Evolutionary conservation across 2,797 vertebrate species (phyloP).

Genomic region (Tragopan temminckii): DNA sequence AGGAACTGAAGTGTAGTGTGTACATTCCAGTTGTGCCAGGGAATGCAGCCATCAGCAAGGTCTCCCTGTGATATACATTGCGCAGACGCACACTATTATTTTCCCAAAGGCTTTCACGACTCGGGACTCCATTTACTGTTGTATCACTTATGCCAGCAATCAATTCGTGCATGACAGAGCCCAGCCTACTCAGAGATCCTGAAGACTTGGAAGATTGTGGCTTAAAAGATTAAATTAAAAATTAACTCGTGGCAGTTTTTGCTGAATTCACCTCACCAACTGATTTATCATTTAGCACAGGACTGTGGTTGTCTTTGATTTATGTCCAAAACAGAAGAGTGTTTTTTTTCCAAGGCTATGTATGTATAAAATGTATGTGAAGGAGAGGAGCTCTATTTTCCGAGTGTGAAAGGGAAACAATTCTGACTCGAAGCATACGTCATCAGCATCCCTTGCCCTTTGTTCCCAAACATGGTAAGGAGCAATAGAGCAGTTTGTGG

Average conservation of each 20-base stretch:
- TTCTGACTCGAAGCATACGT: slow-evolving; percentile 8
- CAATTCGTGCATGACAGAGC: not conserved
- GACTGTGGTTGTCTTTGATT: not conserved
- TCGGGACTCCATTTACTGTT: not conserved
- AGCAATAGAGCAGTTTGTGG: slow-evolving; percentile 40
- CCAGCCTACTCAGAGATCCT: not conserved
- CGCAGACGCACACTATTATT: not conserved
- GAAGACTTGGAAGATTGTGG: not conserved
- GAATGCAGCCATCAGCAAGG: not conserved
- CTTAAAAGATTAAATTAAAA: not conserved
- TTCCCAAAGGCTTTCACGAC: not conserved
- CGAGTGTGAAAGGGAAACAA: slow-evolving; percentile 24
- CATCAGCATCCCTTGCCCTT: slow-evolving; percentile 36
- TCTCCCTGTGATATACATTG: not conserved
- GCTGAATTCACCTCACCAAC: not conserved
- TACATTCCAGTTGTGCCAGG: not conserved
- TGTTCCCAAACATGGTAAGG: slow-evolving; percentile 73
- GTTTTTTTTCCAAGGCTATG: not conserved
- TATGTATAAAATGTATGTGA: not conserved
- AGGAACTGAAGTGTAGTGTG: not conserved
- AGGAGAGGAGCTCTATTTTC: slow-evolving; percentile 23
- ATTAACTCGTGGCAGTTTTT: not conserved
- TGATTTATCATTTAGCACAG: slow-evolving; percentile 9
- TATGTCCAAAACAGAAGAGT: not conserved
- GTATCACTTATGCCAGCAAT: not conserved